phyloP scores from a whole-genome alignment of 2,888 invertebrate genomes.

The Nemotelus nigrinus region DNA sequence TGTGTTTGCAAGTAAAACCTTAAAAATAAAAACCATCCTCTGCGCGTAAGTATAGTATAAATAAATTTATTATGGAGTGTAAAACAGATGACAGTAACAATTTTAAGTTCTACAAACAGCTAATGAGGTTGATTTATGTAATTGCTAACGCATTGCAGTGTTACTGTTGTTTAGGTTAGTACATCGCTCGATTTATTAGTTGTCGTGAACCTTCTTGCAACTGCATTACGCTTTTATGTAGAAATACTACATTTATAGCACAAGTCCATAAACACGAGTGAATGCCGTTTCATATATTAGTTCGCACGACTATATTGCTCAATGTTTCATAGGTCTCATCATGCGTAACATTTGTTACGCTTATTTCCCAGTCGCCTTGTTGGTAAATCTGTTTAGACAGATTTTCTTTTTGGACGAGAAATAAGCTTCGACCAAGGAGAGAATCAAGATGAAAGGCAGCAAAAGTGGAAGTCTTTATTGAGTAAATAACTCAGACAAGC shows the following conservation, averaged over 20 bases:
- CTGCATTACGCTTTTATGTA: neutral
- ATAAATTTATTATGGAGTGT: too few species aligned
- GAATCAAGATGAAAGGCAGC: neutral
- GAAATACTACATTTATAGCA: neutral
- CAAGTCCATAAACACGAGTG: too few species aligned
- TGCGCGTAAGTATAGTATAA: too few species aligned
- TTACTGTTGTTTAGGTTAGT: too few species aligned
- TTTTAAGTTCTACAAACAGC: too few species aligned
- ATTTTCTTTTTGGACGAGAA: neutral
- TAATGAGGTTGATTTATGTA: too few species aligned
- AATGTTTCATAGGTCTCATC: neutral
- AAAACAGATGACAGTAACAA: too few species aligned
- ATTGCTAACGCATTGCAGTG: too few species aligned
- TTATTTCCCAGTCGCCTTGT: neutral
- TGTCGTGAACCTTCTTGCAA: neutral
- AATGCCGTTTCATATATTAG: too few species aligned
- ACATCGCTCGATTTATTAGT: neutral
- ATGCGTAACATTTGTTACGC: neutral
- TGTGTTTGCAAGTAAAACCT: too few species aligned
- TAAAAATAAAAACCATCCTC: too few species aligned
- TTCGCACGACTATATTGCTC: neutral
- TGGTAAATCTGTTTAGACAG: neutral
- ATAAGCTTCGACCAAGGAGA: neutral
- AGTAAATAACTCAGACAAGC: slow-evolving; percentile 18
- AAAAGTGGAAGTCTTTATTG: neutral